Conservation (phyloP, 2,113 vertebrate genomes). For the Conger conger region DNA sequence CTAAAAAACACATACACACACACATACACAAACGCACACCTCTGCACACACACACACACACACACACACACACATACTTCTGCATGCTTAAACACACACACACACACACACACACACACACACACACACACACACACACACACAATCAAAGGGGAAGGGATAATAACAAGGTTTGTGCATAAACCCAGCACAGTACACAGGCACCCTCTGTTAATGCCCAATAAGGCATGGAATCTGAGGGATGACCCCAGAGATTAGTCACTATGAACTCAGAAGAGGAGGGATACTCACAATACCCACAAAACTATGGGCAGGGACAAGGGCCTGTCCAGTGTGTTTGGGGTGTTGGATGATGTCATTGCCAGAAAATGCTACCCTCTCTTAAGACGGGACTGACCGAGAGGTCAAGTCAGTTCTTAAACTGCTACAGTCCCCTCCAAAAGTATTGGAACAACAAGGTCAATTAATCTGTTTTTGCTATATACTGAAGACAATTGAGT, state of each 20-base stretch:
- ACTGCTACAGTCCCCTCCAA: too few relatives aligned
- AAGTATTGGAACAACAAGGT: too few relatives aligned
- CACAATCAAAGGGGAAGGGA: background rate
- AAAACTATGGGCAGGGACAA: background rate
- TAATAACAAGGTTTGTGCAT: background rate
- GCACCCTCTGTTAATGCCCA: background rate
- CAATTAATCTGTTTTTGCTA: too few relatives aligned
- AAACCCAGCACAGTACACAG: background rate
- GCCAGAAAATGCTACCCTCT: background rate
- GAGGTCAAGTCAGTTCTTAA: background rate
- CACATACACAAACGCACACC: background rate
- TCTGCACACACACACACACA: too few relatives aligned
- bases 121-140: background rate
- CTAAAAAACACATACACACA: too few relatives aligned
- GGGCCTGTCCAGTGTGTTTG: background rate
- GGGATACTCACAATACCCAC: background rate
- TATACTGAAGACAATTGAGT: too few relatives aligned
- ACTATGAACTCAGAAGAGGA: background rate
- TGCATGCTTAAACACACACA: background rate
- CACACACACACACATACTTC: background rate
- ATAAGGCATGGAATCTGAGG: background rate
- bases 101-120: background rate
- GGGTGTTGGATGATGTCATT: background rate
- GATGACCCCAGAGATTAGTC: background rate
- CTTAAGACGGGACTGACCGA: background rate